These are phyloP conservation scores for Homarus americanus DNA, from an alignment of 1,140 invertebrate genomes.

Conservation along the genomic window DNA sequence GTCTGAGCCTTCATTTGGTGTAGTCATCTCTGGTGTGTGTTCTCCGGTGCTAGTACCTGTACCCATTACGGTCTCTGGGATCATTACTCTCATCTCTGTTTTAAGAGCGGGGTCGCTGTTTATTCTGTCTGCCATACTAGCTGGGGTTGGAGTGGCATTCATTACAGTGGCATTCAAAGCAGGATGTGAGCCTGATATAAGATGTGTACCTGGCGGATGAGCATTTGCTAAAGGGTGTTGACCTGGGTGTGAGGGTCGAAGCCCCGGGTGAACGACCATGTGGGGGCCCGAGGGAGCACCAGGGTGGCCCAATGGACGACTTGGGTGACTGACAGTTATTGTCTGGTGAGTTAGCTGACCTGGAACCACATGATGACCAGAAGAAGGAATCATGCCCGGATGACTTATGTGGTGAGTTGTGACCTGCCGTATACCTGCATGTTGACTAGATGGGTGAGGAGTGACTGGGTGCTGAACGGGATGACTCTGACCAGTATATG, in stretches of 20 bases:
- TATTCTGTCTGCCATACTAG: constrained; percentile 61
- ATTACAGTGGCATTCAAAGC: constrained; percentile 35
- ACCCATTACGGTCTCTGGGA: constrained; percentile 69
- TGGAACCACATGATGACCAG: constrained; percentile 49
- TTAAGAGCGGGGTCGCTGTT: constrained; percentile 66
- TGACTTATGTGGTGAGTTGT: constrained; percentile 62
- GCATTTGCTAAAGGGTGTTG: constrained; percentile 54
- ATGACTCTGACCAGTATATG: constrained; percentile 35
- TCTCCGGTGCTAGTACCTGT: constrained; percentile 78
- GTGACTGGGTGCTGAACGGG: constrained; percentile 20
- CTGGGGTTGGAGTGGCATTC: constrained; percentile 34
- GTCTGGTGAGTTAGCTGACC: constrained; percentile 49
- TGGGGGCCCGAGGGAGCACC: constrained; percentile 22
- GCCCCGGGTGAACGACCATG: constrained; percentile 56
- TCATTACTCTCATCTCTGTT: constrained; percentile 70
- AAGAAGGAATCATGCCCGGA: constrained; percentile 50
- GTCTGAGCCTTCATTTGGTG: constrained; percentile 64
- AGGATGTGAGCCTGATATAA: constrained; percentile 38
- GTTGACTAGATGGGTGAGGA: constrained; percentile 63
- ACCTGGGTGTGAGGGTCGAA: constrained; percentile 58
- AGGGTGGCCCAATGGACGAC: constrained; percentile 42
- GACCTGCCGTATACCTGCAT: constrained; percentile 51
- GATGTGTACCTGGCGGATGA: constrained; percentile 40
- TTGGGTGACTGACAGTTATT: constrained; percentile 48
- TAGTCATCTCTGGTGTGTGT: constrained; percentile 79